Conservation (phyloP, 2,113 vertebrate genomes). For the Pollachius pollachius region DNA sequence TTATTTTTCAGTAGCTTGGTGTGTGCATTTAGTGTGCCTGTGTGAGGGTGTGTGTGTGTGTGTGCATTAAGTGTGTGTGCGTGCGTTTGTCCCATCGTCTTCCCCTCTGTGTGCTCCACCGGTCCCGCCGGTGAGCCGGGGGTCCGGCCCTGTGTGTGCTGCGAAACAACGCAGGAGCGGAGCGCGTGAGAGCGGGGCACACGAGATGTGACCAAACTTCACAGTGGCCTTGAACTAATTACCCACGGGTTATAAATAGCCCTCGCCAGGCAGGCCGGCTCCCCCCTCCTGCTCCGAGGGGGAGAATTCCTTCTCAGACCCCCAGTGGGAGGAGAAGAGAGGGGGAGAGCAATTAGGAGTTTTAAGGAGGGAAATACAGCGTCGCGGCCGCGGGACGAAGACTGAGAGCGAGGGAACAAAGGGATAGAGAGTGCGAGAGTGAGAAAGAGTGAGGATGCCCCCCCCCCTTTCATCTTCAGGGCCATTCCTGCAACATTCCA, state of each 20-base stretch:
- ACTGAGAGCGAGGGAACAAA: constrained; percentile 10
- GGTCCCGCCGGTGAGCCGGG: constrained; percentile 28
- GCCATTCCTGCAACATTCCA: no score
- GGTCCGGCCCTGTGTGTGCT: constrained; percentile 14
- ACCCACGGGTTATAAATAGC: constrained; percentile 69
- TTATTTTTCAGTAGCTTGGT: not conserved
- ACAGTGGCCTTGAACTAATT: constrained; percentile 68
- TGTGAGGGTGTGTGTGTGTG: constrained; percentile 9
- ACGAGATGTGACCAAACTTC: constrained; percentile 51
- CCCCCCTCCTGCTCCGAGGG: constrained; percentile 37
- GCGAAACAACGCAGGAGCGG: no score
- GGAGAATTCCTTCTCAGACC: constrained; percentile 54
- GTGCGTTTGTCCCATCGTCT: not conserved
- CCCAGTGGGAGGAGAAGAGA: constrained; percentile 23
- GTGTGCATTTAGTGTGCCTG: not conserved
- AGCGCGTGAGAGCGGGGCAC: constrained; percentile 29
- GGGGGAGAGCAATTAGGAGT: constrained; percentile 1
- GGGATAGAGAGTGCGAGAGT: no score
- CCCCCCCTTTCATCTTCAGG: no score
- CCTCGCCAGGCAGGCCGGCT: constrained; percentile 46
- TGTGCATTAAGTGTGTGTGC: constrained; percentile 2
- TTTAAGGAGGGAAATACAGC: constrained; percentile 5
- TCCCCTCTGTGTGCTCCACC: constrained; percentile 36
- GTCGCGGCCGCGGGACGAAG: not conserved
- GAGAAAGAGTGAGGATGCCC: not conserved